These are phyloP conservation scores for Cantharis nigra DNA, from an alignment of 2,888 invertebrate genomes.

Conservation along the genomic window DNA sequence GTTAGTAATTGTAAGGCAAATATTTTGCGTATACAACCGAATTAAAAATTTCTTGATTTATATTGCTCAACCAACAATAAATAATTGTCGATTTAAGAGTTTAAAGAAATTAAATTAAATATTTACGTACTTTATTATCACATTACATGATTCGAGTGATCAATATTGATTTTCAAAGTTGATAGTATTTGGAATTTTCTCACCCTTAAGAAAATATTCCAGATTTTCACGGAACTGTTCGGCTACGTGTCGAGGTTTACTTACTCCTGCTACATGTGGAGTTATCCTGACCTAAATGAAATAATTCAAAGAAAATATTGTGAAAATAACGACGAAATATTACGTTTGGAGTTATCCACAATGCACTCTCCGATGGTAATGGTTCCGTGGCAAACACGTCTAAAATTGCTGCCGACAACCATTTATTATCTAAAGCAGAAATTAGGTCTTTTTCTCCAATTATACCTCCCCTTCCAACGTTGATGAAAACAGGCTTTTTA, in stretches of 20 bases:
- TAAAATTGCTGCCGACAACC: slow-evolving; percentile 61
- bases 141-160: slow-evolving; percentile 17
- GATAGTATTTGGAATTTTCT: slow-evolving; percentile 50
- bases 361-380: slow-evolving; percentile 54
- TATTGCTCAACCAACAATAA: too few relatives aligned
- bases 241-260: slow-evolving; percentile 54
- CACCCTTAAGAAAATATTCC: slow-evolving; percentile 47
- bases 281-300: slow-evolving; percentile 54
- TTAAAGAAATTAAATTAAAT: background rate
- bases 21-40: too few relatives aligned
- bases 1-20: too few relatives aligned
- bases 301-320: background rate
- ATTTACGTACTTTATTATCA: background rate
- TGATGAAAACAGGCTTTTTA: slow-evolving; percentile 60
- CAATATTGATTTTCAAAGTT: slow-evolving; percentile 55
- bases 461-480: slow-evolving; percentile 63
- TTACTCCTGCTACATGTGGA: slow-evolving; percentile 56
- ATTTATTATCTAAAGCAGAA: slow-evolving; percentile 58
- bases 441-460: slow-evolving; percentile 59
- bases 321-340: slow-evolving; percentile 6
- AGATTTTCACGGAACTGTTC: slow-evolving; percentile 57
- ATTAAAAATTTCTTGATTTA: too few relatives aligned
- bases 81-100: background rate
- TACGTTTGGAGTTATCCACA: slow-evolving; percentile 61
- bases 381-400: slow-evolving; percentile 64